Percentiles rank a stretch among this genome's conserved stretches.
phyloP scores from a whole-genome alignment of 1,140 invertebrate genomes.

The Pseudomyrmex cubaensis region DNA sequence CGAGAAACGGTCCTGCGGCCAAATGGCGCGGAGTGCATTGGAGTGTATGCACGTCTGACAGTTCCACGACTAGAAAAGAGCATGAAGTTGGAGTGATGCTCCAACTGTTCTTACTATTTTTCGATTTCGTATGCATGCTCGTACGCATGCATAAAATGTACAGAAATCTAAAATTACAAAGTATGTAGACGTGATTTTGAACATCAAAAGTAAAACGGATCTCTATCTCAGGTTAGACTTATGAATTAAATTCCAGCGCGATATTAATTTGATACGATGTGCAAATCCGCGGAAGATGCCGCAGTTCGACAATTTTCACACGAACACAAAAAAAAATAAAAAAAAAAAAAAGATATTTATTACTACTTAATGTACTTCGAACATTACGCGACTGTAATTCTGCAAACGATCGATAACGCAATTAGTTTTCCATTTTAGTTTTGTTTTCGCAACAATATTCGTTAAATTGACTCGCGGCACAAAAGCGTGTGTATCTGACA shows the following conservation, averaged over 20 bases:
- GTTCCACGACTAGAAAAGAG: not conserved
- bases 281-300: not conserved
- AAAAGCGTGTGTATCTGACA: constrained; percentile 15
- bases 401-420: not conserved
- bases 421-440: not conserved
- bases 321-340: not conserved
- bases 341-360: not conserved
- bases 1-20: constrained; percentile 44
- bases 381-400: constrained; percentile 2
- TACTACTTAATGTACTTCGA: not conserved
- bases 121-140: not conserved
- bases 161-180: not conserved
- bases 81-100: not conserved
- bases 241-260: constrained; percentile 1
- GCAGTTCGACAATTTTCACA: not conserved
- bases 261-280: constrained; percentile 7
- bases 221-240: not conserved
- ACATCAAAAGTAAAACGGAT: no score
- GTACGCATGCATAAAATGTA: not conserved
- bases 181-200: no score
- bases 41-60: constrained; percentile 7
- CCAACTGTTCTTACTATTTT: constrained; percentile 3
- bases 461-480: not conserved
- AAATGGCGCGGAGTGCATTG: constrained; percentile 45
- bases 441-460: not conserved